Evolutionary conservation across 2,797 vertebrate genomes (phyloP).

Genomic region (Liasis olivaceus): DNA sequence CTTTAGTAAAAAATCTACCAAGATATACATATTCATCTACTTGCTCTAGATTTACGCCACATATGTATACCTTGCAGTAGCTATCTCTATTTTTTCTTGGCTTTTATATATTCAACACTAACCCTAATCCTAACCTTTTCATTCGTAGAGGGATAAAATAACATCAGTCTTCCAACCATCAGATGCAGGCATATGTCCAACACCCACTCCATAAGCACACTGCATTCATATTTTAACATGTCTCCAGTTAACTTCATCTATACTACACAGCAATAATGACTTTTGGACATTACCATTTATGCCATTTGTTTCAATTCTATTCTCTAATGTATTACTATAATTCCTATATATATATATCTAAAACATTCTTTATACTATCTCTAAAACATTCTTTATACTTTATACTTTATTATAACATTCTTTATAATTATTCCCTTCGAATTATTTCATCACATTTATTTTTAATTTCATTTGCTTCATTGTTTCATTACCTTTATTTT

Average conservation of each 20-base stretch:
- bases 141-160: not conserved
- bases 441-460: no score
- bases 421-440: not conserved
- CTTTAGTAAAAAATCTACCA: not conserved
- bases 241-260: not conserved
- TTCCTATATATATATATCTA: not conserved
- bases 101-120: not conserved
- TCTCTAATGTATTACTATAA: not conserved
- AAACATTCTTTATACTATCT: not conserved
- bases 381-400: not conserved
- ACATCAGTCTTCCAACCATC: not conserved
- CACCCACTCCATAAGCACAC: not conserved
- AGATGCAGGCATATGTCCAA: not conserved
- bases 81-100: not conserved
- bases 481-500: no score
- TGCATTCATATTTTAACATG: not conserved
- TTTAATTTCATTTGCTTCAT: no score
- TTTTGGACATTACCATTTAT: not conserved
- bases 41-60: not conserved
- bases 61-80: not conserved
- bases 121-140: not conserved
- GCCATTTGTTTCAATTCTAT: no score
- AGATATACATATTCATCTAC: not conserved
- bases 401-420: not conserved
- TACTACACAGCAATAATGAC: not conserved